These are phyloP conservation scores for Donacobius atricapilla DNA, from an alignment of 2,113 vertebrate genomes.

Conservation along the genomic window DNA sequence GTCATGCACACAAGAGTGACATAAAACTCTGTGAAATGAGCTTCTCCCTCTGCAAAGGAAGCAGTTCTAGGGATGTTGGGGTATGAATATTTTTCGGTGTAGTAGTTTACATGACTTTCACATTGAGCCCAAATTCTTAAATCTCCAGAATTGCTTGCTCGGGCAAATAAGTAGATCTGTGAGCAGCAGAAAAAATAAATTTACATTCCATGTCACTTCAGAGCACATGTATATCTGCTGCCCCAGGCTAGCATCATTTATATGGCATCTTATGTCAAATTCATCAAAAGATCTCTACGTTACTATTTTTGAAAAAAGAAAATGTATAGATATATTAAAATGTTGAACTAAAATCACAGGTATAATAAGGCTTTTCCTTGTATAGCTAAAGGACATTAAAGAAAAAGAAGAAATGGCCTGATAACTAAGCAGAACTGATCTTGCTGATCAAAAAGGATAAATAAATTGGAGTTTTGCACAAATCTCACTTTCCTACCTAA, in stretches of 20 bases:
- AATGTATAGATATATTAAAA: not conserved
- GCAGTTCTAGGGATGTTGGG: not conserved
- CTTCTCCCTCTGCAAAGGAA: not conserved
- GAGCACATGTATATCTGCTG: not conserved
- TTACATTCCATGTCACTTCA: constrained; percentile 1
- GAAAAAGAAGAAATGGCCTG: not conserved
- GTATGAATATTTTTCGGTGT: not conserved
- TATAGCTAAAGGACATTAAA: not conserved
- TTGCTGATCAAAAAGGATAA: not conserved
- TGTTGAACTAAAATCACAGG: not conserved
- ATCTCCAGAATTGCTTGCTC: not conserved
- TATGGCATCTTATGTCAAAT: not conserved
- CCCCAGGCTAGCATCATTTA: constrained; percentile 36
- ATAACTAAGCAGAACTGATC: not conserved
- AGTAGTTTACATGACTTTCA: not conserved
- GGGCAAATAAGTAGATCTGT: not conserved
- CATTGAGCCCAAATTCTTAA: not conserved
- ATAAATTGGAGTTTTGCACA: not conserved
- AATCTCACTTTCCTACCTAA: not conserved
- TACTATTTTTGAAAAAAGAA: not conserved
- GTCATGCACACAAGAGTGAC: not conserved
- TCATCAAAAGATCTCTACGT: constrained; percentile 34
- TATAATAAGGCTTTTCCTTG: not conserved
- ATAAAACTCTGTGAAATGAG: not conserved
- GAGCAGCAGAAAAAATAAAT: not conserved